Percentiles rank a stretch among this genome's conserved stretches.
Conservation (phyloP, 2,113 vertebrate species). For the Brachionichthys hirsutus region DNA sequence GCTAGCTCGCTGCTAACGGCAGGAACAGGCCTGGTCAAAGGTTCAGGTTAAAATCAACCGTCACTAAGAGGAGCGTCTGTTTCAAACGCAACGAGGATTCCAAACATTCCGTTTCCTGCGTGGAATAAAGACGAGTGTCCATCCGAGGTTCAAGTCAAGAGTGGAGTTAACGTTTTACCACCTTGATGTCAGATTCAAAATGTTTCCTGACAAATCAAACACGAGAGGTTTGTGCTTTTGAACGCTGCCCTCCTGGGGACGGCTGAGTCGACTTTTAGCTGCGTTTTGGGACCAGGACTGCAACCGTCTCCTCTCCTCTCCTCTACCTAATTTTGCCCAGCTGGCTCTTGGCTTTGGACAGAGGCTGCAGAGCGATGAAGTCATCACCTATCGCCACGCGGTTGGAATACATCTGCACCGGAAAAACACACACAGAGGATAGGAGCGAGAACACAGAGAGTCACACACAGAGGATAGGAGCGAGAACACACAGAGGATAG, state of each 20-base stretch:
- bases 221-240: constrained; percentile 20
- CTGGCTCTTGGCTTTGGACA: constrained; percentile 98
- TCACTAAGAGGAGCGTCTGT: constrained; percentile 33
- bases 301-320: constrained; percentile 77
- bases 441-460: neutral
- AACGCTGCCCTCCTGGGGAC: constrained; percentile 40
- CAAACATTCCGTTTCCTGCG: too few species aligned
- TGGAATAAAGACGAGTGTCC: too few species aligned
- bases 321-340: constrained; percentile 99
- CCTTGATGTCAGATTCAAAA: too few species aligned
- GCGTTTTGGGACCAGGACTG: constrained; percentile 34
- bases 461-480: neutral
- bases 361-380: constrained; percentile 99
- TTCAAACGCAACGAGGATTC: constrained; percentile 44
- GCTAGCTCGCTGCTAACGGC: too few species aligned
- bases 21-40: too few species aligned
- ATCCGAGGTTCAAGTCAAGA: too few species aligned
- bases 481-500: too few species aligned
- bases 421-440: constrained; percentile 68
- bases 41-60: neutral
- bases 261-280: neutral
- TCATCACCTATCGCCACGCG: constrained; percentile 96
- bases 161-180: too few species aligned
- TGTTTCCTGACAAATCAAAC: too few species aligned
- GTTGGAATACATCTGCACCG: constrained; percentile 96